phyloP scores from a whole-genome alignment of 1,140 invertebrate species.

The Pinna nobilis region DNA sequence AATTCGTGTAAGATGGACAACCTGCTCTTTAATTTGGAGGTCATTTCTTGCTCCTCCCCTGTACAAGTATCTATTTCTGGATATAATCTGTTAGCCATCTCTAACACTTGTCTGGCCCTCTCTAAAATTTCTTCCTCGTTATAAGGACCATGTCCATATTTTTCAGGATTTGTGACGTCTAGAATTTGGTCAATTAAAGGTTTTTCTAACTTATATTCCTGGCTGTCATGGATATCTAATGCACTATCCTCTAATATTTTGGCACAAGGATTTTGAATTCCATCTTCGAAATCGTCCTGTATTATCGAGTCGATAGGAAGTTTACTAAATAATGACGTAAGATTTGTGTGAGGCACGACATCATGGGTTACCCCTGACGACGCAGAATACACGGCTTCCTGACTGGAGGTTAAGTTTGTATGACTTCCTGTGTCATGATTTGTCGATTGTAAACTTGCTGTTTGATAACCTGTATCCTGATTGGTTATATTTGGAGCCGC shows the following conservation, averaged over 20 bases:
- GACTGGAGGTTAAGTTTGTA: conserved; percentile 51
- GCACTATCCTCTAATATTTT: conserved; percentile 6
- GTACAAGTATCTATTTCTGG: conserved; percentile 22
- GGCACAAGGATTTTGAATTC: conserved; percentile 3
- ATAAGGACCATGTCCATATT: conserved; percentile 27
- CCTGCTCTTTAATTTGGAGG: conserved; percentile 16
- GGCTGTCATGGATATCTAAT: too few relatives aligned
- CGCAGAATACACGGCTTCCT: background rate
- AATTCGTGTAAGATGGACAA: conserved; percentile 38
- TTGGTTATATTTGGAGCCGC: conserved; percentile 36
- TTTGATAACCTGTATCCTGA: conserved; percentile 61
- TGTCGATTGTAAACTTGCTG: conserved; percentile 55
- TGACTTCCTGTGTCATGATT: conserved; percentile 55
- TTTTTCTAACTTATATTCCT: too few relatives aligned
- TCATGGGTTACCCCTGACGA: background rate
- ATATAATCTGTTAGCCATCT: conserved; percentile 49
- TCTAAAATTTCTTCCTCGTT: conserved; percentile 48
- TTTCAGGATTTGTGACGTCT: conserved; percentile 40
- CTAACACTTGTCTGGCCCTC: conserved; percentile 42
- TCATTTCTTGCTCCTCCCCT: background rate
- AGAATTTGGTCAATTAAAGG: conserved; percentile 30
- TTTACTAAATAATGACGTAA: conserved; percentile 21
- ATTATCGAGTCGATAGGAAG: conserved; percentile 7
- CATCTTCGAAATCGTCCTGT: background rate
- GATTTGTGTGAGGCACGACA: background rate